Base-by-base conservation (phyloP, 2,888 invertebrate species). In the Malthinus seriepunctatus region DNA sequence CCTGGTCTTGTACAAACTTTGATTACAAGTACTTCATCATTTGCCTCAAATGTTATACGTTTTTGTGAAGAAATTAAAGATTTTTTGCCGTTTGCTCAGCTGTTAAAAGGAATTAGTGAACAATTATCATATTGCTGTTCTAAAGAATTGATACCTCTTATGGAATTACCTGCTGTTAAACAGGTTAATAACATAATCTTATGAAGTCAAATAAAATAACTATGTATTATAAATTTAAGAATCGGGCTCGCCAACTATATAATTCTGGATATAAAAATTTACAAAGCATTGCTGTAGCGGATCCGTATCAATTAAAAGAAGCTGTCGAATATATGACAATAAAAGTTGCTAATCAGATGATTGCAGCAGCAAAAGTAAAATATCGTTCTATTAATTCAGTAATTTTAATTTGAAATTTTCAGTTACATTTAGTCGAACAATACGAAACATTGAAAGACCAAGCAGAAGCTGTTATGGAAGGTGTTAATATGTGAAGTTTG, bases 91-190 rank as follows among this genome's bases (percentile, higher is more conserved):
- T 94, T 89, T 75, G 82, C 85, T 31, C 86, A 90, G 64, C 80
- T 97, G 62, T 81, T 98, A 55, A 83, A 79, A 14, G 86, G 86
- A 62, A 88, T 97, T 73, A 85, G 88, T 32, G 82, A 86, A 66
- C 83, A 89, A 58, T 82, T 97, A 68, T 86, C 89, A 62, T 88
- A 91, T 74, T 95, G 95, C 77, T 92, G 92, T 56, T 86, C 89
- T 8, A 81, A 84, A 0, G 95, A 95, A 67, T 80, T 97, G 52
- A 80, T 88, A 32, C 88, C 89, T 8, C 82, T 98, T 12, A 86
- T 97, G 88, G 91, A 94, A 65, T 82, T 97, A 66, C 96, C 97
- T 1, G 86, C 88, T 12, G 94, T 97, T 2, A 93, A 90, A 82
- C 87, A 90, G 79, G 89, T 89, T 77, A 73, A 5, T 37, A 11